Evolutionary conservation across 1,140 invertebrate genomes (phyloP), one percentile per base, ranked within the genome.

Genomic region (Steinernema khuongi): DNA sequence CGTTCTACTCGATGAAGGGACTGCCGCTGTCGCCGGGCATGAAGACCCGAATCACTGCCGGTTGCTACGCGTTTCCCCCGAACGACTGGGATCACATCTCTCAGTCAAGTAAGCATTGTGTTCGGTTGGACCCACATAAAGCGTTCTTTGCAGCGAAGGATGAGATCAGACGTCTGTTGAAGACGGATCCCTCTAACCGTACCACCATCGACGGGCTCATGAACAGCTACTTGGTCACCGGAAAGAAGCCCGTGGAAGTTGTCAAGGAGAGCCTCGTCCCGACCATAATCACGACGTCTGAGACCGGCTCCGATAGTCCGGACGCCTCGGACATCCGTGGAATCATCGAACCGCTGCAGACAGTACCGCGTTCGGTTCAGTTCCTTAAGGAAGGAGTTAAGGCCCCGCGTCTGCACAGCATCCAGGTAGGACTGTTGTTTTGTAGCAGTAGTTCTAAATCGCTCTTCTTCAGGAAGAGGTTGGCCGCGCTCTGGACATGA

Each of bases 1-100:
- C 95, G 29, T 98, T 97, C 88, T 97, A 96, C 85, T 95, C 93
- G 85, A 95, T 95, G 86, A 92, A 96, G 83, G 95, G 95, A 0
- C 87, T 94, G 31, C 93, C 94, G 14, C 97, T 98, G 80, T 97
- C 94, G 33, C 94, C 95, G 0, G 95, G 96, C 18, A 98, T 97
- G 95, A 97, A 97, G 86, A 95, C 93, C 86, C 89, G 94, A 69
- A 97, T 98, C 81, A 89, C 93, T 76, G 90, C 93, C 66, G 95
- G 94, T 4, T 93, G 97, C 85, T 97, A 96, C 85, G 93, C 94
- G 81, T 97, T 97, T 86, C 94, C 95, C 0, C 90, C 91, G 80
- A 92, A 93, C 0, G 96, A 98, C 86, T 97, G 95, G 95, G 90
- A 91, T 68, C 90, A 92, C 83, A 94, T 97, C 0, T 95, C 93